Evolutionary conservation across 2,113 vertebrate genomes (phyloP), one percentile per base, ranked within the genome.

Genomic region (Pithys albifrons): DNA sequence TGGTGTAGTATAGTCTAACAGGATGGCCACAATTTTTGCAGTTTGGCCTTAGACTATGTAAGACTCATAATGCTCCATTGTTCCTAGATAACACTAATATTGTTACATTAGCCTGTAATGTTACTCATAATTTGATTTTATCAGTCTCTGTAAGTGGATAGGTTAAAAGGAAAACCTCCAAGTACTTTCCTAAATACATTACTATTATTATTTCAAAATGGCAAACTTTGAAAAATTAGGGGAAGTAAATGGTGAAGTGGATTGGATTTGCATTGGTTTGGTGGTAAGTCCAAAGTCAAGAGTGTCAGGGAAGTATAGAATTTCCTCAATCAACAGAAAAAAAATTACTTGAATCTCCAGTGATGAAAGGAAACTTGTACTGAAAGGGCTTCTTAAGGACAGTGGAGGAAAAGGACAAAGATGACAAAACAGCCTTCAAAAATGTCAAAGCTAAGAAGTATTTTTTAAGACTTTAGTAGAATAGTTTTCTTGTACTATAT

Each of bases 201-300:
- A 61, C 24, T 41, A 10, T n/a, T 87, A 71, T 74, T 88, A 83
- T 88, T 93, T 88, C 58, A 73, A 92, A 93, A 80, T 86, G 69
- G 29, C 43, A 89, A 84, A 66, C 28, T 64, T 79, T 77, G 76
- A 91, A 71, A 91, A 73, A 91, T 92, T 64, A 95, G 57, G 29
- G 64, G 46, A 88, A 93, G 59, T 19, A 85, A 93, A 90, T 46
- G 54, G 46, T 62, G 39, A 71, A 92, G 73, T 37, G 52, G 20
- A 92, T 91, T 95, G 52, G 16, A 74, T 93, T 93, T 91, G n/a
- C 51, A 81, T 77, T 31, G 72, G 57, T 67, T 59, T 84, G 33
- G 27, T 86, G 52, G 23, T 52, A 14, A 78, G 27, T 11, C 35
- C 73, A 59, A 84, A 61, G 61, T 57, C 57, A 33, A 0, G 4